A percentile compares a stretch with the other conserved stretches of the same genome.
phyloP scores from a whole-genome alignment of 2,113 vertebrate genomes.

The Falcunculus frontatus region DNA sequence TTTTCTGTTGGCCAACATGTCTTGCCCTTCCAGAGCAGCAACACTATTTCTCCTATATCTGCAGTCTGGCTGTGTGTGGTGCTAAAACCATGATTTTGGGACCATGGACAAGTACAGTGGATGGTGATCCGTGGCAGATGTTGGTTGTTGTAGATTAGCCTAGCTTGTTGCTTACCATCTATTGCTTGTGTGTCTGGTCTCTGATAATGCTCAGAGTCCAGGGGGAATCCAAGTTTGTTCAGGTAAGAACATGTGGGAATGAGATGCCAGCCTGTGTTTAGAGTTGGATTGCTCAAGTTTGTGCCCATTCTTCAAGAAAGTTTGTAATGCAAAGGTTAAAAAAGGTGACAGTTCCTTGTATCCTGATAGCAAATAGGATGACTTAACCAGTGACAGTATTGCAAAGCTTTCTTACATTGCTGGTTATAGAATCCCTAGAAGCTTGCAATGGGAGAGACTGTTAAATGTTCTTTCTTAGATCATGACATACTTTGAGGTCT shows the following conservation, averaged over 20 bases:
- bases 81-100: not conserved
- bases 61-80: not conserved
- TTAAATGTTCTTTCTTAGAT: not conserved
- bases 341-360: not conserved
- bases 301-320: not conserved
- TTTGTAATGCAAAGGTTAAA: not conserved
- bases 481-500: accelerated
- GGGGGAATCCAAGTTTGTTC: not conserved
- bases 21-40: not conserved
- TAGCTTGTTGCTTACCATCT: not conserved
- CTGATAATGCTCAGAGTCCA: not conserved
- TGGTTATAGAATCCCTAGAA: not conserved
- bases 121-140: not conserved
- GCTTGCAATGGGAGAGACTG: not conserved
- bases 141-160: not conserved
- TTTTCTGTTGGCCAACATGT: not conserved
- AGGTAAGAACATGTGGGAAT: not conserved
- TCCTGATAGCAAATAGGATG: not conserved
- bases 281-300: not conserved
- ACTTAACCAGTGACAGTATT: not conserved
- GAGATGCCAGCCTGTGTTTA: not conserved
- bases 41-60: not conserved
- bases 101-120: not conserved
- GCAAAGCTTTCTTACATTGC: not conserved
- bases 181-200: not conserved